These are phyloP conservation scores for Sakesphorus luctuosus DNA, from an alignment of 2,113 vertebrate genomes.

Conservation along the genomic window DNA sequence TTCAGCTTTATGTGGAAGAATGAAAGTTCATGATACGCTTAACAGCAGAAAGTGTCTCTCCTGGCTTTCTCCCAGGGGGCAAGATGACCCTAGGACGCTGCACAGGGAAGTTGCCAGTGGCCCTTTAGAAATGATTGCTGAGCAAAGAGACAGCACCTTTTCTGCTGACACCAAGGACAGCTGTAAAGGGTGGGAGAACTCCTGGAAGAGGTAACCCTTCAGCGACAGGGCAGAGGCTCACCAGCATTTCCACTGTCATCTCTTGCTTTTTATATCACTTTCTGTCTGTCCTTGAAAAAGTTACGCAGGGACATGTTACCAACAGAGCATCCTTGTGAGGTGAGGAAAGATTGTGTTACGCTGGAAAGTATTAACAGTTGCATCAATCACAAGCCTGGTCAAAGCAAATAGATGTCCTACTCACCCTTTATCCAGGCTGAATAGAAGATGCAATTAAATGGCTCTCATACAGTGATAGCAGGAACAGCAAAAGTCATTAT, in stretches of 20 bases:
- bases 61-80: constrained; percentile 33
- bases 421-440: constrained; percentile 50
- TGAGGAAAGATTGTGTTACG: constrained; percentile 60
- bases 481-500: constrained; percentile 28
- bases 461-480: neutral
- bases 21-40: neutral
- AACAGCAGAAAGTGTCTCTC: neutral
- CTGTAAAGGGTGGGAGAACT: neutral
- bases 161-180: constrained; percentile 27
- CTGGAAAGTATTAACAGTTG: constrained; percentile 55
- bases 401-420: constrained; percentile 56
- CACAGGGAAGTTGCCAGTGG: constrained; percentile 1
- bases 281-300: constrained; percentile 56
- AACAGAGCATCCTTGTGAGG: constrained; percentile 40
- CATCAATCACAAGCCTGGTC: constrained; percentile 67
- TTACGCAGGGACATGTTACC: neutral
- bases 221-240: neutral
- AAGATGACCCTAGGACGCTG: constrained; percentile 17
- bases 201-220: neutral
- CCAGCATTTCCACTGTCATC: neutral
- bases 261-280: neutral
- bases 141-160: constrained; percentile 40
- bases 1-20: neutral
- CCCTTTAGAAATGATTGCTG: neutral
- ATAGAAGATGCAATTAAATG: constrained; percentile 58